These are phyloP conservation scores for Tenebrio molitor DNA, from an alignment of 1,140 invertebrate species.

Conservation along the genomic window DNA sequence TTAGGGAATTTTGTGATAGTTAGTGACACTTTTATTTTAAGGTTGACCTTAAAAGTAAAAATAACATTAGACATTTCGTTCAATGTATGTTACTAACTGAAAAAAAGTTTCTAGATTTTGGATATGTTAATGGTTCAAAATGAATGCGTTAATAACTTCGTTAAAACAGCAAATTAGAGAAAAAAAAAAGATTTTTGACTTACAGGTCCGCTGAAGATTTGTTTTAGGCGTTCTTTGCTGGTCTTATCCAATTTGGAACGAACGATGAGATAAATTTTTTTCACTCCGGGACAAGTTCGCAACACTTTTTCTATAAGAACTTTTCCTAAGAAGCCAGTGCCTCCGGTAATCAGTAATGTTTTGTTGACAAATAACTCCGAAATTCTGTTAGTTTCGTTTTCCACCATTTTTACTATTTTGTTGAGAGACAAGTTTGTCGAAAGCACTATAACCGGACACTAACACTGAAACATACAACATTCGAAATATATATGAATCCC, in stretches of 20 bases:
- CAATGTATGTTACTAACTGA: too few species aligned
- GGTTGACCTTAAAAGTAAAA: too few species aligned
- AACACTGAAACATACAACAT: too few species aligned
- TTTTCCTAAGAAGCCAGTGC: constrained; percentile 79
- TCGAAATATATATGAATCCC: too few species aligned
- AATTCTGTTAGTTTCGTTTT: constrained; percentile 46
- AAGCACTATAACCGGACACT: too few species aligned
- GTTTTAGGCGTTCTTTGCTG: constrained; percentile 77
- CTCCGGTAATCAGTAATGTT: constrained; percentile 72
- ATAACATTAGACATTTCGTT: too few species aligned
- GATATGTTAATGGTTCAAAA: too few species aligned
- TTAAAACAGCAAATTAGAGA: too few species aligned
- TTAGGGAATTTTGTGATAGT: constrained; percentile 17
- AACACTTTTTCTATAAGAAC: constrained; percentile 89
- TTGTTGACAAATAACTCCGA: constrained; percentile 65
- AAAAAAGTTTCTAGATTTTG: too few species aligned
- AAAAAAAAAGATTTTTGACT: constrained; percentile 58
- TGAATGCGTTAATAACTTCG: too few species aligned
- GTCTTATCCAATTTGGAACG: constrained; percentile 84
- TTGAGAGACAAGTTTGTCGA: too few species aligned
- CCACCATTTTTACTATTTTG: constrained; percentile 1
- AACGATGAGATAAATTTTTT: constrained; percentile 83
- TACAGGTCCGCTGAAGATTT: constrained; percentile 78
- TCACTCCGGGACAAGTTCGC: constrained; percentile 73
- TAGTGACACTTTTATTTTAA: too few species aligned